Evolutionary conservation across 2,797 vertebrate species (phyloP).

Genomic region (Nasua narica): DNA sequence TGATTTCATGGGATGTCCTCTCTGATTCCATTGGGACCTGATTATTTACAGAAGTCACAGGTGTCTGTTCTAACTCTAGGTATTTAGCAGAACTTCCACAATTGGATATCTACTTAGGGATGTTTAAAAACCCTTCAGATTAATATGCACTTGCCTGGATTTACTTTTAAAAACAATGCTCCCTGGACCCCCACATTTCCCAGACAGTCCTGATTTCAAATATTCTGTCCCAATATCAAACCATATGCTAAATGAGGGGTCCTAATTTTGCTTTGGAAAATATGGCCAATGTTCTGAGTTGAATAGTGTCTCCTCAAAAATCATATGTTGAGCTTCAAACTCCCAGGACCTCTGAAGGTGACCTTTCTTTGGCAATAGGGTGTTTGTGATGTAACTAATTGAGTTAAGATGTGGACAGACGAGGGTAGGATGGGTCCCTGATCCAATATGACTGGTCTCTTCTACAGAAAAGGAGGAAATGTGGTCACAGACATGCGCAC

Average conservation of each 20-base stretch:
- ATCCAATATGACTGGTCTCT: not conserved
- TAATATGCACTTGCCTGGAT: not conserved
- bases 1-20: not conserved
- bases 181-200: not conserved
- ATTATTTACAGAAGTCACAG: not conserved
- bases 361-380: slow-evolving; percentile 19
- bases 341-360: not conserved
- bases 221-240: not conserved
- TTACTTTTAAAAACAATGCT: not conserved
- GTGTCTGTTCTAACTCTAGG: not conserved
- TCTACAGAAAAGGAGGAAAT: not conserved
- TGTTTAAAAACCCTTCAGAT: not conserved
- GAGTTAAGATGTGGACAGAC: not conserved
- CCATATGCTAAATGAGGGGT: not conserved
- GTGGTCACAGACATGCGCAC: not conserved
- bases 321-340: not conserved
- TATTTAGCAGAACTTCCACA: not conserved
- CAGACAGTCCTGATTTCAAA: not conserved
- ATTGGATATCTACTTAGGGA: not conserved
- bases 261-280: slow-evolving; percentile 31
- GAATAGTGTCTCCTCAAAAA: not conserved
- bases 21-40: not conserved
- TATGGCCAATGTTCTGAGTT: not conserved
- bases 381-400: not conserved
- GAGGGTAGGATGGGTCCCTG: not conserved